Percentiles rank a stretch among this genome's conserved stretches.
These are phyloP conservation scores for Numida meleagris DNA, from an alignment of 2,113 vertebrate species.

Conservation along the genomic window DNA sequence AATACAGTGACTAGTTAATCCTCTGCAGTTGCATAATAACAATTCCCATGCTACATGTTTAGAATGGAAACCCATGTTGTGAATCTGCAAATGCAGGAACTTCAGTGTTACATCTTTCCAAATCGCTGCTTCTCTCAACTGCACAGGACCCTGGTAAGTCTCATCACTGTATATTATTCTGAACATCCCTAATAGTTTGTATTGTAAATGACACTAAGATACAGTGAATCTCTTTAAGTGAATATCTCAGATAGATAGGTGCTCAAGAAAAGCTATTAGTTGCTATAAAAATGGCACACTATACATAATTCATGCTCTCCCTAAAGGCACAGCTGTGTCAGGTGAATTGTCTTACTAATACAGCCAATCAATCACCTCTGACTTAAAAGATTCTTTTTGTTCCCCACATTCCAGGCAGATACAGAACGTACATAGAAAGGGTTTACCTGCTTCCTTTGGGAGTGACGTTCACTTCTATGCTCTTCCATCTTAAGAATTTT, in stretches of 20 bases:
- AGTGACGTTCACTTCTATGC: not conserved
- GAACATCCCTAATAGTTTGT: not conserved
- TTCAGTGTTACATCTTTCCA: not conserved
- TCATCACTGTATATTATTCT: not conserved
- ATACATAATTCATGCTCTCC: not conserved
- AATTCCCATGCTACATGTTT: not conserved
- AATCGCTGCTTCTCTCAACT: not conserved
- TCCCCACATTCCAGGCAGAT: not conserved
- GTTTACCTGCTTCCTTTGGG: constrained; percentile 47
- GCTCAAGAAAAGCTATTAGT: not conserved
- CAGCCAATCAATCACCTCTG: not conserved
- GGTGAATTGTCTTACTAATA: not conserved
- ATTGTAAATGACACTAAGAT: not conserved
- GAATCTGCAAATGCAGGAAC: not conserved
- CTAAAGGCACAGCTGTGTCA: not conserved
- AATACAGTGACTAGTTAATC: not conserved
- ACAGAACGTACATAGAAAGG: not conserved
- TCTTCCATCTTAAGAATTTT: not conserved
- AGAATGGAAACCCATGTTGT: not conserved
- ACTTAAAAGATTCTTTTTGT: not conserved
- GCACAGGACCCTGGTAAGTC: not conserved
- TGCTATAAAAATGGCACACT: not conserved
- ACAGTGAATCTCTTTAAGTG: not conserved
- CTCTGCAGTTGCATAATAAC: not conserved
- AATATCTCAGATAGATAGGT: not conserved